Conservation (phyloP, 23 tunicate genomes). For the Diplosoma virens region DNA sequence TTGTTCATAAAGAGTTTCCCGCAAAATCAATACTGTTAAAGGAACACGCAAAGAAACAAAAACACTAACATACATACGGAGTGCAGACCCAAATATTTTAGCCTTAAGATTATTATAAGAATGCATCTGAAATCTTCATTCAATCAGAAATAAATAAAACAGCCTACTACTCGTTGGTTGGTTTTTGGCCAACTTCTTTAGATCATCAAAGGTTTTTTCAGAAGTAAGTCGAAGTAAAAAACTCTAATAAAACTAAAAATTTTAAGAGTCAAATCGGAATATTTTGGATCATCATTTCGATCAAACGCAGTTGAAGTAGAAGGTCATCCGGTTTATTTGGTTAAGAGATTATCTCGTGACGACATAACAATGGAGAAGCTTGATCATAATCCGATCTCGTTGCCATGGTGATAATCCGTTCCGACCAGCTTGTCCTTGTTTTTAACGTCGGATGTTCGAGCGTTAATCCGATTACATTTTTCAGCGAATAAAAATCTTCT, state of each 20-base stretch:
- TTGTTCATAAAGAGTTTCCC: too few relatives aligned
- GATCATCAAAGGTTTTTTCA: too few relatives aligned
- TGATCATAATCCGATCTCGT: conserved; percentile 22
- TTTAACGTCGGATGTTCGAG: conserved; percentile 38
- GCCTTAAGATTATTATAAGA: too few relatives aligned
- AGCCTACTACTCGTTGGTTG: too few relatives aligned
- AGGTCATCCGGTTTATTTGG: conserved; percentile 32
- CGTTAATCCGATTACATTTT: conserved; percentile 23
- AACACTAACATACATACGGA: too few relatives aligned
- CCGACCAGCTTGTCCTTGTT: conserved; percentile 2
- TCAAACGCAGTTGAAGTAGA: neutral
- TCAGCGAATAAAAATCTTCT: neutral
- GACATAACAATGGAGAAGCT: neutral
- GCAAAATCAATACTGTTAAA: too few relatives aligned
- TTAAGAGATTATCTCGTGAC: neutral
- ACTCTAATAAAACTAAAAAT: neutral
- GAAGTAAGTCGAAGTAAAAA: neutral
- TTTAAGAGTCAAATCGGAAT: too few relatives aligned
- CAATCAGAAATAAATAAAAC: too few relatives aligned
- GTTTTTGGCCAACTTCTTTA: too few relatives aligned
- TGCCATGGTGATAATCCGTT: conserved; percentile 41
- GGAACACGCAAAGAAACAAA: too few relatives aligned
- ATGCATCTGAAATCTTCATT: too few relatives aligned
- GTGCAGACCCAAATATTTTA: too few relatives aligned
- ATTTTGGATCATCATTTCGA: neutral